These are phyloP conservation scores for Osmoderma eremita DNA, from an alignment of 2,888 invertebrate genomes.

Conservation along the genomic window DNA sequence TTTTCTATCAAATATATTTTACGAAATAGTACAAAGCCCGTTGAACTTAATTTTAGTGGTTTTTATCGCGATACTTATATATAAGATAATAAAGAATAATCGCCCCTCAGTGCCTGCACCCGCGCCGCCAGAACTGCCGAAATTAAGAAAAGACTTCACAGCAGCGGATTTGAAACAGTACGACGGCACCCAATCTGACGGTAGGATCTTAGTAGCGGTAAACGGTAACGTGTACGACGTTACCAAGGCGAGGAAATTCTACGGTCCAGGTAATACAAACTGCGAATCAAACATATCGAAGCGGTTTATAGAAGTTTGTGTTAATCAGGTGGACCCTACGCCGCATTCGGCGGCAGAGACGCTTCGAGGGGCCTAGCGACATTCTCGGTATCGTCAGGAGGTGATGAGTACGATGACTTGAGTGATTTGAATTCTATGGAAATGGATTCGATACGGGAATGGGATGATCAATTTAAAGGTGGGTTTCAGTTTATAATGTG, in stretches of 20 bases:
- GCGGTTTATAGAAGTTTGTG: conserved; percentile 11
- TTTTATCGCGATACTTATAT: conserved; percentile 76
- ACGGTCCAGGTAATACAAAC: conserved; percentile 84
- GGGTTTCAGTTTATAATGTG: conserved; percentile 51
- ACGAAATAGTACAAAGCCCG: conserved; percentile 76
- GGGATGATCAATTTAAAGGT: conserved; percentile 98
- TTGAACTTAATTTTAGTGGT: conserved; percentile 75
- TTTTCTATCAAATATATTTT: conserved; percentile 64
- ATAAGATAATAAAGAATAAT: conserved; percentile 76
- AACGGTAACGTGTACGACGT: conserved; percentile 97
- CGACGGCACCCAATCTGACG: conserved; percentile 88
- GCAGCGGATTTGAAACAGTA: conserved; percentile 85
- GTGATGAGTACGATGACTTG: conserved; percentile 92
- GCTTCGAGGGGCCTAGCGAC: conserved; percentile 95
- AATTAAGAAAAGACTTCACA: conserved; percentile 90
- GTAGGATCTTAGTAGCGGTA: conserved; percentile 89
- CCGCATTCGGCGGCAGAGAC: conserved; percentile 93
- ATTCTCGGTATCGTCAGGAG: conserved; percentile 84
- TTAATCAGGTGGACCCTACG: conserved; percentile 87
- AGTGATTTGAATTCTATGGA: conserved; percentile 92
- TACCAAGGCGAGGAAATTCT: conserved; percentile 88
- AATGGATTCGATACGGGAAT: conserved; percentile 95
- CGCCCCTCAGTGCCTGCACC: conserved; percentile 62
- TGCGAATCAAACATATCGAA: conserved; percentile 22
- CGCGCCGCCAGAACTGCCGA: conserved; percentile 75